Percentiles rank a stretch among this genome's conserved stretches.
Evolutionary conservation across 2,888 invertebrate genomes (phyloP).

Genomic region (Ochropleura leucogaster): DNA sequence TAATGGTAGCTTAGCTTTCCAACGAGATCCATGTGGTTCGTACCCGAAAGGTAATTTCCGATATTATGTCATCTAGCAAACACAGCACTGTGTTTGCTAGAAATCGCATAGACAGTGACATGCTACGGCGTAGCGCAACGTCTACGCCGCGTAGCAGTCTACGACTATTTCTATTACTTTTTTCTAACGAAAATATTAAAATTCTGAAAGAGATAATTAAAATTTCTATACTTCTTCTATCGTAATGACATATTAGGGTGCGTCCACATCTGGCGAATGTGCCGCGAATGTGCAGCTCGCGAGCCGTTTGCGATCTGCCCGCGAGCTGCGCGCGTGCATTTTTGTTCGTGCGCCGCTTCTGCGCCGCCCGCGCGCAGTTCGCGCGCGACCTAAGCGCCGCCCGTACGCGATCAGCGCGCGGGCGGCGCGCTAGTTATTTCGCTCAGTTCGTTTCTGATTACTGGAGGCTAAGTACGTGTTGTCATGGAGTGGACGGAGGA

Average conservation of each 20-base stretch:
- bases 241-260: background rate
- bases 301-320: too few species aligned
- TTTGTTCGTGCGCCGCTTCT: too few species aligned
- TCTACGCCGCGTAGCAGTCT: constrained; percentile 31
- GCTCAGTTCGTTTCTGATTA: too few species aligned
- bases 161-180: background rate
- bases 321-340: too few species aligned
- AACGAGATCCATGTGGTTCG: background rate
- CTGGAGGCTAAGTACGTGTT: too few species aligned
- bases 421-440: too few species aligned
- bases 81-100: background rate
- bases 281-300: too few species aligned
- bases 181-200: background rate
- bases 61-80: constrained; percentile 17
- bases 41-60: constrained; percentile 8
- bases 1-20: background rate
- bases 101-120: constrained; percentile 1
- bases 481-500: too few species aligned
- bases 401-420: too few species aligned
- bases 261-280: too few species aligned
- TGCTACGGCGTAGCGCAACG: constrained; percentile 42
- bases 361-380: too few species aligned
- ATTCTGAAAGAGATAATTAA: background rate
- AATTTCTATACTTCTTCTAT: background rate
- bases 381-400: too few species aligned